A percentile compares a stretch with the other conserved stretches of the same genome.
These are phyloP conservation scores for Serripes groenlandicus DNA, from an alignment of 2,888 invertebrate species.

Conservation along the genomic window DNA sequence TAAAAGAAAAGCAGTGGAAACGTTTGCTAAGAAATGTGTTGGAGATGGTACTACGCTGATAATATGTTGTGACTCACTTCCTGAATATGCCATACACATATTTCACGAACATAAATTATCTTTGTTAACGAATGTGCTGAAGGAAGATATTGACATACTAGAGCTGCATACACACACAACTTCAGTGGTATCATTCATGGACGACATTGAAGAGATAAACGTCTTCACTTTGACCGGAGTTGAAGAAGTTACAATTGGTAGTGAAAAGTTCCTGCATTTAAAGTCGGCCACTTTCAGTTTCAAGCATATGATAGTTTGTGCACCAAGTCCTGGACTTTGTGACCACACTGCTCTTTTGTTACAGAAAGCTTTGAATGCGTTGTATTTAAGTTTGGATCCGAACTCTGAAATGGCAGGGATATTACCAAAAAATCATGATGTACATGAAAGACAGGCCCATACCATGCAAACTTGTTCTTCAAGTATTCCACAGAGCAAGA, in stretches of 20 bases:
- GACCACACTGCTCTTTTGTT: slow-evolving; percentile 53
- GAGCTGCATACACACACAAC: slow-evolving; percentile 38
- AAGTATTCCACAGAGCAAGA: neutral
- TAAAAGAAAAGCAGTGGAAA: slow-evolving; percentile 32
- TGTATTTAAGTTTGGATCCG: slow-evolving; percentile 17
- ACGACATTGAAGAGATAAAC: slow-evolving; percentile 31
- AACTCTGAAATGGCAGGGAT: neutral
- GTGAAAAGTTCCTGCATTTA: slow-evolving; percentile 14
- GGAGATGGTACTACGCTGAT: slow-evolving; percentile 51
- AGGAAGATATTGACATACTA: slow-evolving; percentile 67
- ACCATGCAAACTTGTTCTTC: no score
- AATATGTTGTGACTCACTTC: slow-evolving; percentile 67
- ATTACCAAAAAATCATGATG: neutral
- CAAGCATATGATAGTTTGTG: slow-evolving; percentile 65
- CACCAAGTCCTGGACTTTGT: slow-evolving; percentile 70
- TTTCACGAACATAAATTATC: slow-evolving; percentile 63
- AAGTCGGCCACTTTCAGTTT: slow-evolving; percentile 2
- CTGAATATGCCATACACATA: slow-evolving; percentile 67
- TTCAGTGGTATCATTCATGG: slow-evolving; percentile 29
- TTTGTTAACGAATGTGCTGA: slow-evolving; percentile 66
- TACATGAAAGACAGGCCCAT: neutral
- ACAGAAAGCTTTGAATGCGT: slow-evolving; percentile 62
- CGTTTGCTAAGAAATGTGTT: slow-evolving; percentile 53
- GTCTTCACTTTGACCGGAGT: slow-evolving; percentile 19
- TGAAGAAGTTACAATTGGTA: slow-evolving; percentile 43